phyloP scores from a whole-genome alignment of 2,888 invertebrate genomes.

The Sepioteuthis lessoniana region DNA sequence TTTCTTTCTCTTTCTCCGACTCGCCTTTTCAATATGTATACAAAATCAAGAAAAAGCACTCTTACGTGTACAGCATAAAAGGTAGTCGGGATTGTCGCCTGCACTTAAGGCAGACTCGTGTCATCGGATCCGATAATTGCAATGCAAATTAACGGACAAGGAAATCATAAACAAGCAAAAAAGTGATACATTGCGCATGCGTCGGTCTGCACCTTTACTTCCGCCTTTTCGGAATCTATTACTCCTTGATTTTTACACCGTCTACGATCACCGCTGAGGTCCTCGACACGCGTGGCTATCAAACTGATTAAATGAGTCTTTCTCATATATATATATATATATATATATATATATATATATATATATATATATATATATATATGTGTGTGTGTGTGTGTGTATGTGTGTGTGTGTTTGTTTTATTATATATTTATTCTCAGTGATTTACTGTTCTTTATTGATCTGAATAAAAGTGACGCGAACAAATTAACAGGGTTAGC shows the following conservation, averaged over 20 bases:
- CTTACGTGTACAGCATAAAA: conserved; percentile 9
- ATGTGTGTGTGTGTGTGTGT: too few species aligned
- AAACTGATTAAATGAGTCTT: background rate
- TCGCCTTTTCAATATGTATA: too few species aligned
- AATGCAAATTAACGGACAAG: background rate
- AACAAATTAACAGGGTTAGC: too few species aligned
- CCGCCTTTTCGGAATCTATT: conserved; percentile 18
- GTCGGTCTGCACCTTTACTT: background rate
- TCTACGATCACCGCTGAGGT: background rate
- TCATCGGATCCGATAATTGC: conserved; percentile 10
- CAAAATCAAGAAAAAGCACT: background rate
- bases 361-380: too few species aligned
- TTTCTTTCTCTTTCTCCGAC: too few species aligned
- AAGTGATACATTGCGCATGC: background rate
- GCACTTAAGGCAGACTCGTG: background rate
- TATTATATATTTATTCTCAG: too few species aligned
- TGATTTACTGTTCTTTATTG: too few species aligned
- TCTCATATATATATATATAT: too few species aligned
- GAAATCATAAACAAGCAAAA: background rate
- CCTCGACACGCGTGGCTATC: background rate
- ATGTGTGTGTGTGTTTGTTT: too few species aligned
- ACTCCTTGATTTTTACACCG: background rate
- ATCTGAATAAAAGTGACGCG: too few species aligned
- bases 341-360: background rate
- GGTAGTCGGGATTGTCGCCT: conserved; percentile 33